These are phyloP conservation scores for Chaetorhynchus papuensis DNA, from an alignment of 2,113 vertebrate species.

Conservation along the genomic window DNA sequence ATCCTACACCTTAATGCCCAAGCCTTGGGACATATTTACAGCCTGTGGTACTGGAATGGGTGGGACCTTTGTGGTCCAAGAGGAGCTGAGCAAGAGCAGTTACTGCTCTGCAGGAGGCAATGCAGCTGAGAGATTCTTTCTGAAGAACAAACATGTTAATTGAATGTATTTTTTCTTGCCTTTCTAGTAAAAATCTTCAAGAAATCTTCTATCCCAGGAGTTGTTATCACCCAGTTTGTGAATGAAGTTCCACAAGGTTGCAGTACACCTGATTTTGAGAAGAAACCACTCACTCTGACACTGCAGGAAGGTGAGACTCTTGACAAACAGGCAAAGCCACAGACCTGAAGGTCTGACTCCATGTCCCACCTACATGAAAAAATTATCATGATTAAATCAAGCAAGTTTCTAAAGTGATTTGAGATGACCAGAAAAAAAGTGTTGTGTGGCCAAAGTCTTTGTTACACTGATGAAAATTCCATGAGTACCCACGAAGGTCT, in stretches of 20 bases:
- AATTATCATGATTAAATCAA: background rate
- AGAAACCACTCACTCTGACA: constrained; percentile 72
- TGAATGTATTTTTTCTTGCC: background rate
- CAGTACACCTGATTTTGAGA: constrained; percentile 79
- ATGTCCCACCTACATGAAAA: background rate
- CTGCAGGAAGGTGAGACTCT: constrained; percentile 77
- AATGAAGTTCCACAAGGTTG: constrained; percentile 76
- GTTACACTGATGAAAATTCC: background rate
- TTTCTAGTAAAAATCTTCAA: constrained; percentile 58
- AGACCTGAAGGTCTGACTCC: background rate
- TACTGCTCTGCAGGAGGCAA: background rate
- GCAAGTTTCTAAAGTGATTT: background rate
- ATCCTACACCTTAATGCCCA: too few species aligned
- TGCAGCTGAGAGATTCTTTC: background rate
- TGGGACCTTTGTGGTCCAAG: background rate
- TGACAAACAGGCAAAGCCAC: background rate
- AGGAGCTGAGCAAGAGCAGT: background rate
- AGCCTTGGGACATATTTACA: background rate
- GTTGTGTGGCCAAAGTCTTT: background rate
- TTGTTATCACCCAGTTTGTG: constrained; percentile 75
- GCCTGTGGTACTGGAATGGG: background rate
- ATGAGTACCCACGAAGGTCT: background rate
- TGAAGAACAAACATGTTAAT: background rate
- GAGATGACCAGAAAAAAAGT: background rate
- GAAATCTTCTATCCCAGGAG: constrained; percentile 77